Evolutionary conservation across 2,113 vertebrate species (phyloP).

Genomic region (Alexandromys fortis): DNA sequence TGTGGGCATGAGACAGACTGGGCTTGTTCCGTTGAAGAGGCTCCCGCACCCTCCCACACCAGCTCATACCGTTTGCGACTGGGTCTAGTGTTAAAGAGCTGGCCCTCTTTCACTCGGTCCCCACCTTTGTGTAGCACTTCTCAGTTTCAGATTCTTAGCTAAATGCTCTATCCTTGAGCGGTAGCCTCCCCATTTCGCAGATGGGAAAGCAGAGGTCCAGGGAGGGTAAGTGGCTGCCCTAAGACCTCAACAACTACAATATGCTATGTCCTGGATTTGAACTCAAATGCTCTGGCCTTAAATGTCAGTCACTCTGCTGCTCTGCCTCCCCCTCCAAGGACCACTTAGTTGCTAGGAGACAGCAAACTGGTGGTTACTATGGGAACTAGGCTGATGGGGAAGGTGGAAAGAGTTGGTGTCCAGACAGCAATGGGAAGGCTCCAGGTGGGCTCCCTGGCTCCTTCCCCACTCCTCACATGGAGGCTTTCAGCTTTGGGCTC

Average conservation of each 20-base stretch:
- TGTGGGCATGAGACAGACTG: not conserved
- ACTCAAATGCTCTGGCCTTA: conserved; percentile 47
- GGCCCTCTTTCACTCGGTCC: not conserved
- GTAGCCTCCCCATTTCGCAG: conserved; percentile 30
- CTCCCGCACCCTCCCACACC: not conserved
- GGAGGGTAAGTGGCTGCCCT: not conserved
- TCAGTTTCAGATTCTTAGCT: not conserved
- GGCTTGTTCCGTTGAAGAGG: not conserved
- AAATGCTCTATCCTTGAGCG: not conserved
- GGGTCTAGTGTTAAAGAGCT: fast-evolving
- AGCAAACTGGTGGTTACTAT: conserved; percentile 73
- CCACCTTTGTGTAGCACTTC: not conserved
- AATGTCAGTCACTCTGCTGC: conserved; percentile 45
- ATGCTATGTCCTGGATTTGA: conserved; percentile 7
- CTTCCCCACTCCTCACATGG: not conserved
- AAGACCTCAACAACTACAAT: not conserved
- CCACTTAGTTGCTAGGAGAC: conserved; percentile 78
- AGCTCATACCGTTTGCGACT: not conserved
- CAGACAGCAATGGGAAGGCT: conserved; percentile 36
- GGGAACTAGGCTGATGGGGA: conserved; percentile 64
- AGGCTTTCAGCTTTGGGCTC: not conserved
- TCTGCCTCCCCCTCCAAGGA: conserved; percentile 45
- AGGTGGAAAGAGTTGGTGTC: conserved; percentile 53
- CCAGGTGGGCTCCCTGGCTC: conserved; percentile 22
- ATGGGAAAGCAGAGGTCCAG: not conserved